Base-by-base conservation (phyloP, 2,797 vertebrate genomes). In the Syngnathus acus region DNA sequence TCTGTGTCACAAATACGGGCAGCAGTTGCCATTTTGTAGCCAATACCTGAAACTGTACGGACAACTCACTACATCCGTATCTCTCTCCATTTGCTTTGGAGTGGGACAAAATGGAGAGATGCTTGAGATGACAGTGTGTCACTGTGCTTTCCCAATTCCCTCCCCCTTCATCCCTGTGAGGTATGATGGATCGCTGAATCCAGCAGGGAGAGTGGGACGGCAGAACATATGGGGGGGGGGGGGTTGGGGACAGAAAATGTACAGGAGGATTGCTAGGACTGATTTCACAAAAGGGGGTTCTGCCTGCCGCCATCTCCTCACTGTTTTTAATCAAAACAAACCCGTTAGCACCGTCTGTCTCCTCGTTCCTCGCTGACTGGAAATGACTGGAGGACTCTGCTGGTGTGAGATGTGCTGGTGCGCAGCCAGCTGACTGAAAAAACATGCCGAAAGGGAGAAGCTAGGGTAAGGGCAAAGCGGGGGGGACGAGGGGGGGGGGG, bases 381-480 rank as follows among this genome's bases (percentile, higher is more conserved):
- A 37, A 48, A 59, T 73, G 68, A 75, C 65, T 47, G 53, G 68
- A 59, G 71, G 65, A 60, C 70, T 1, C 60, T 23, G 65, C 81
- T 65, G 79, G 75, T 82, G 79, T 71, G 68, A 68, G 65, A 74
- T 69, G n/a, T 55, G 68, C 79, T 84, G 77, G 77, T 74, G 69
- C 77, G 74, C 64, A 77, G 72, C 73, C 82, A 78, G 79, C 76
- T 79, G 81, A 84, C 75, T 75, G 75, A 63, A 67, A 57, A 5
- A 26, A 26, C 9, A 51, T 17, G 65, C 45, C 7, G 57, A 61
- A 62, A 16, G 65, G 68, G 17, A 13, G 21, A 23, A 54, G 53
- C 23, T 10, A 26, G 51, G 21, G 23, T 8, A 26, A 14, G 53
- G 23, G 42, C 42, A 13, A 32, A 21, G 19, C 2, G 17, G 1